Base-by-base conservation (phyloP, 2,113 vertebrate species). In the Phyllostomus hastatus region DNA sequence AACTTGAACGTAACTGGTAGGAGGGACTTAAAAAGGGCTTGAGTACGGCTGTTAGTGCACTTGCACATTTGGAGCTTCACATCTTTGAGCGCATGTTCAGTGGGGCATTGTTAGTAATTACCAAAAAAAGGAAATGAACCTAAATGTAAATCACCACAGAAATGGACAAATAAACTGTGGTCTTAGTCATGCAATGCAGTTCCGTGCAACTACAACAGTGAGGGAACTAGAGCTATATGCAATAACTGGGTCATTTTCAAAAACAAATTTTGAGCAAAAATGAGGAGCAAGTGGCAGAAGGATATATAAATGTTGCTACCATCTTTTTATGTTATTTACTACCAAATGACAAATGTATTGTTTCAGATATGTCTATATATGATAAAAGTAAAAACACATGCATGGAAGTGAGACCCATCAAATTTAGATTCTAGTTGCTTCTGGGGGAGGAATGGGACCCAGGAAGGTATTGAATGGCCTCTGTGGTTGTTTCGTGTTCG, bases 261-360 rank as follows among this genome's bases (percentile, higher is more conserved):
- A 95, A 94, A 46, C 50, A 59, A 33, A 81, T 88, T 97, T 89
- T 57, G 3, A 79, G 35, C 72, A 78, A 85, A 85, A 91, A 78
- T 72, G 8, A n/a, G 20, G 87, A 7, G 17, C 11, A 66, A 82
- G 8, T 48, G 46, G 11, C 15, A 73, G 61, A 96, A 35, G 54
- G 12, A 38, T 54, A 12, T 64, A 35, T 50, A 81, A 84, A 73
- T 19, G 4, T 57, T 82, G 31, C 89, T 43, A 41, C 12, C 10
- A 69, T 76, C 82, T 70, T 86, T 70, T 26, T 80, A 10, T 38
- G 54, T 90, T 72, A 87, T 95, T 83, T 95, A 66, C 26, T 91
- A 54, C 11, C 50, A 82, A 87, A 75, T 64, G 33, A 35, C 46
- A 52, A 38, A 10, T 76, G 78, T 16, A 9, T 85, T 95, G 22